Conservation (phyloP, 2,113 vertebrate genomes). For the Halcyon malimbica region DNA sequence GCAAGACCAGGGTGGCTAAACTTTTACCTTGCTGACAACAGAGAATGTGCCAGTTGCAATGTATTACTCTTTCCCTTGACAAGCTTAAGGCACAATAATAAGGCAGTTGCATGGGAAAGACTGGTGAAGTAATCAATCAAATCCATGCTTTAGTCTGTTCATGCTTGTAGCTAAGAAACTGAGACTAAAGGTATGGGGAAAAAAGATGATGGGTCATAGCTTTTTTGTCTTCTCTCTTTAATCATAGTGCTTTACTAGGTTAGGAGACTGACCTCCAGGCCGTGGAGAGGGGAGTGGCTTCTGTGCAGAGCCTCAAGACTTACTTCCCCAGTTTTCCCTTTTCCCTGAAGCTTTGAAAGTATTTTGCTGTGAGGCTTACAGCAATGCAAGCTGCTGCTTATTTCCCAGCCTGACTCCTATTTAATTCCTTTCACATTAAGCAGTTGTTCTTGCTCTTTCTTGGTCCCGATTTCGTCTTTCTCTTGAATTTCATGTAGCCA, state of each 20-base stretch:
- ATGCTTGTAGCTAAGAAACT: conserved; percentile 4
- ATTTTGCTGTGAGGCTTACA: background rate
- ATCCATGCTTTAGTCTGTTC: background rate
- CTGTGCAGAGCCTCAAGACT: background rate
- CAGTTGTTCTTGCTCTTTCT: background rate
- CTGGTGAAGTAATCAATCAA: conserved; percentile 44
- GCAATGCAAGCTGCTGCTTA: background rate
- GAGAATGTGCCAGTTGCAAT: conserved; percentile 41
- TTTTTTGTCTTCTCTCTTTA: background rate
- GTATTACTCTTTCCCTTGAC: conserved; percentile 40
- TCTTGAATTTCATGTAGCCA: background rate
- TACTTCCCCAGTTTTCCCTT: background rate
- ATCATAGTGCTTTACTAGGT: background rate
- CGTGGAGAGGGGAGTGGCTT: background rate
- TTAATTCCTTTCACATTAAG: background rate
- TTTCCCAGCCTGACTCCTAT: background rate
- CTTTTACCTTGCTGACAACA: conserved; percentile 44
- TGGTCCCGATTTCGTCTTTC: background rate
- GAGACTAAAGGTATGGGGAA: background rate
- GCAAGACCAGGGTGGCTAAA: conserved; percentile 11
- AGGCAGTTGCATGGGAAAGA: conserved; percentile 25
- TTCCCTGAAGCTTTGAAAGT: background rate
- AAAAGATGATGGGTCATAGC: background rate
- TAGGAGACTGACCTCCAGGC: background rate
- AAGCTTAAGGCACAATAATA: conserved; percentile 56